Evolutionary conservation across 2,113 vertebrate genomes (phyloP).

Genomic region (Cavia porcellus): DNA sequence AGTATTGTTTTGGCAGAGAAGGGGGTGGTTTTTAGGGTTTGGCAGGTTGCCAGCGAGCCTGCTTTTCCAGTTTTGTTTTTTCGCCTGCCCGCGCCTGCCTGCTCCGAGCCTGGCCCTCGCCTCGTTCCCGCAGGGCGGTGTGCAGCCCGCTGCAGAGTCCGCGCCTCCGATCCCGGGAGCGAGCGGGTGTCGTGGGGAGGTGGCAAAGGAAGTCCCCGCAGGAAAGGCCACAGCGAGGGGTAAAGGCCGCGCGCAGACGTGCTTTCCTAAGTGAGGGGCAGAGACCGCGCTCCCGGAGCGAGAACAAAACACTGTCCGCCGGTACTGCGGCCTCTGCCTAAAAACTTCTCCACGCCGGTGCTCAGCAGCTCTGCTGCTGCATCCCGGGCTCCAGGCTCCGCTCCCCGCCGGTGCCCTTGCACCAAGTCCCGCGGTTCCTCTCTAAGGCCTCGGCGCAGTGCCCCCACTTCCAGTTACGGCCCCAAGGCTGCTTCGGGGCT

Average conservation of each 20-base stretch:
- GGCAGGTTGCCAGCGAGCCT: conserved; percentile 85
- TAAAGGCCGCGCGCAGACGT: conserved; percentile 23
- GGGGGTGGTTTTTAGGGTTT: conserved; percentile 87
- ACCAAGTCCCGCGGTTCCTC: neutral
- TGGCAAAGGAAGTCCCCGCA: conserved; percentile 21
- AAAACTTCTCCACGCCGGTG: neutral
- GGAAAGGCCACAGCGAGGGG: conserved; percentile 6
- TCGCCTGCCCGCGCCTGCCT: neutral
- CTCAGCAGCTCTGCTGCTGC: neutral
- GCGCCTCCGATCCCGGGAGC: neutral
- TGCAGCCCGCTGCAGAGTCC: conserved; percentile 1
- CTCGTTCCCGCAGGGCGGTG: conserved; percentile 16
- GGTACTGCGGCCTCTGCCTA: neutral
- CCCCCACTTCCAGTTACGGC: neutral
- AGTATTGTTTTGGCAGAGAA: conserved; percentile 87
- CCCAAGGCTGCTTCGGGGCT: neutral
- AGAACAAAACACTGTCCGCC: neutral
- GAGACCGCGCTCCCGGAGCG: neutral
- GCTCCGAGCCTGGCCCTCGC: neutral
- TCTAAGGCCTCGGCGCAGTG: neutral
- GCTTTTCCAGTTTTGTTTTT: conserved; percentile 81
- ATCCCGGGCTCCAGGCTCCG: neutral
- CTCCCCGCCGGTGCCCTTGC: neutral
- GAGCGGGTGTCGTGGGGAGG: neutral
- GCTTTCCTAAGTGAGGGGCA: neutral